Base-by-base conservation (phyloP, 1,140 invertebrate genomes). In the Calephelis nemesis region DNA sequence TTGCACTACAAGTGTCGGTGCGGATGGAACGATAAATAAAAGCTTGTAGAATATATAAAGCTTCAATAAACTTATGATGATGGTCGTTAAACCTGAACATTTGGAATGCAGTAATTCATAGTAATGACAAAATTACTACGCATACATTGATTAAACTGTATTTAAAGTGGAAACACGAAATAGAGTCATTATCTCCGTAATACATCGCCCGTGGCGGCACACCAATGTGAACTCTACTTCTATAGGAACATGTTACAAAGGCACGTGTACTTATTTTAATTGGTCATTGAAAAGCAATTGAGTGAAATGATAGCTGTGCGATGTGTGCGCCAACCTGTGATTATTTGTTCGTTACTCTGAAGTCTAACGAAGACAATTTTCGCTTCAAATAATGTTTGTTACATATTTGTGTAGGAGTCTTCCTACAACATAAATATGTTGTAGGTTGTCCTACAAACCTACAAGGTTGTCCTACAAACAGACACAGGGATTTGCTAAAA, bases 231-330 rank as follows among this genome's bases (percentile, higher is more conserved):
- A 6, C 15, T 62, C 12, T 54, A 63, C 9, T 40, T 7, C 12
- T 5, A 48, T 9, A 7, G 0, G 0, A 0, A 13, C 65, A 72
- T 39, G 47, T 52, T 48, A 62, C 9, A 50, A 42, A 48, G 13
- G 40, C 19, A 65, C n/a, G 50, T 19, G 13, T 10, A 8, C 45
- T 13, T 13, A 47, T 12, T 11, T 5, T 68, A 52, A 68, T 72
- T 42, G 63, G 52, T 50, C 50, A 68, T 50, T 40, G 66, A 72
- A 65, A 71, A 66, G 52, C 66, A 62, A 68, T 72, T 68, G 66
- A 65, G 47, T 68, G 58, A 72, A 71, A 72, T 72, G 65, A 72
- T 72, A 68, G 66, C 15, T 19, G 66, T 72, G 63, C 62, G 47
- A 68, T 68, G 49, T 65, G 45, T 45, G 48, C 58, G 63, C 50